A percentile compares a stretch with the other conserved stretches of the same genome.
phyloP scores from a whole-genome alignment of 2,113 vertebrate species.

The Motacilla alba region DNA sequence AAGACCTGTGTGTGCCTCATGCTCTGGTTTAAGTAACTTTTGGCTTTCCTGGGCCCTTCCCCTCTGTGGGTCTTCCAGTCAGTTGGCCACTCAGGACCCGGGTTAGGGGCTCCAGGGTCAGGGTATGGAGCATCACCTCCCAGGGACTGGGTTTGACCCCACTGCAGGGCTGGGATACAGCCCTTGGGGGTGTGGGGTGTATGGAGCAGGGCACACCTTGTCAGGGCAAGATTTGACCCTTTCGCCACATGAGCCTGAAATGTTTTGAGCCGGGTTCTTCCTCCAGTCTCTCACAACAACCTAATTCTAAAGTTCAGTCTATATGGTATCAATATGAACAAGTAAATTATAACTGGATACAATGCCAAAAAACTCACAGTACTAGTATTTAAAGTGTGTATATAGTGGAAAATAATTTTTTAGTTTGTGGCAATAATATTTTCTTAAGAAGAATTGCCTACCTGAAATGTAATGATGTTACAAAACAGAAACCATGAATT shows the following conservation, averaged over 20 bases:
- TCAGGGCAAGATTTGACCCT: fast-evolving
- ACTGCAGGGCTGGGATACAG: not conserved
- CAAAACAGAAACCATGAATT: not conserved
- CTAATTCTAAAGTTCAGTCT: not conserved
- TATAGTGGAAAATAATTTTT: not conserved
- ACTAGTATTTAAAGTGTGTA: not conserved
- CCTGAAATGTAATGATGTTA: not conserved
- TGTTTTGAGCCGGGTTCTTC: not conserved
- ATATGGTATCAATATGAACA: not conserved
- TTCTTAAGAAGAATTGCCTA: not conserved
- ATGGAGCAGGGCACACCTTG: not conserved
- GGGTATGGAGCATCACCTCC: not conserved
- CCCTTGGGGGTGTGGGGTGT: too few relatives aligned
- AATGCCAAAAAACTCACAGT: not conserved
- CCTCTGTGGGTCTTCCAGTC: fast-evolving
- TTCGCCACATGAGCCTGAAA: fast-evolving
- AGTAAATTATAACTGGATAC: not conserved
- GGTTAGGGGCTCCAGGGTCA: not conserved
- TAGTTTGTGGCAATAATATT: not conserved
- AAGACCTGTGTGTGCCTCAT: not conserved
- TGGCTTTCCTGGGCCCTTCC: not conserved
- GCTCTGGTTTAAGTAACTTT: not conserved
- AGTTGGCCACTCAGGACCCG: not conserved
- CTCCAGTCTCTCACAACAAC: not conserved
- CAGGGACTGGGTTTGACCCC: too few relatives aligned